Percentiles rank a stretch among this genome's conserved stretches.
Conservation (phyloP, 2,113 vertebrate species). For the Pygoscelis adeliae region DNA sequence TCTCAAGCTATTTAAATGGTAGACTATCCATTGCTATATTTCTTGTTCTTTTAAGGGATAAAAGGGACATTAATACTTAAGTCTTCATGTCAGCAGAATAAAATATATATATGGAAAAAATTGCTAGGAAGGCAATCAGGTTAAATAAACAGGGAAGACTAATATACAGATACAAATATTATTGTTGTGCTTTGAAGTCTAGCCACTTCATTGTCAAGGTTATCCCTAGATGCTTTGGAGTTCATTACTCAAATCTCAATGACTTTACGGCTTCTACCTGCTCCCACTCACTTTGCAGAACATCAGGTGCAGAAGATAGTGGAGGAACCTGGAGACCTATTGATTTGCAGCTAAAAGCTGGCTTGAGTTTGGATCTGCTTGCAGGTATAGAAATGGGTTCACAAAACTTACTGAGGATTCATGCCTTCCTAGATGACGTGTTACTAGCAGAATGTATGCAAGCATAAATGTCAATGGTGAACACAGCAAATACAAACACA, state of each 20-base stretch:
- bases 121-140: neutral
- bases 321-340: neutral
- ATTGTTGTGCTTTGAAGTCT: neutral
- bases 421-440: neutral
- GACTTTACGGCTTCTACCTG: neutral
- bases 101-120: neutral
- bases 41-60: neutral
- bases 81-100: neutral
- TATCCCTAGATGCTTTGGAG: neutral
- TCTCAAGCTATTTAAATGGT: neutral
- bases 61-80: neutral
- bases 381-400: neutral
- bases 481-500: neutral
- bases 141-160: neutral
- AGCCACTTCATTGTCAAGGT: neutral
- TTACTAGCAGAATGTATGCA: neutral
- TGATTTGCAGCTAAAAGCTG: neutral
- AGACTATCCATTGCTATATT: neutral
- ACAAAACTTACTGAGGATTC: neutral
- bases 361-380: neutral
- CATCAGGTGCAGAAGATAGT: neutral
- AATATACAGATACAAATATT: neutral
- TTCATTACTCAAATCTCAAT: neutral
- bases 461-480: neutral
- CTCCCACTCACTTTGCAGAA: neutral